Percentiles rank a stretch among this genome's conserved stretches.
phyloP scores from a whole-genome alignment of 2,113 vertebrate genomes.

The Siphamia tubifer region DNA sequence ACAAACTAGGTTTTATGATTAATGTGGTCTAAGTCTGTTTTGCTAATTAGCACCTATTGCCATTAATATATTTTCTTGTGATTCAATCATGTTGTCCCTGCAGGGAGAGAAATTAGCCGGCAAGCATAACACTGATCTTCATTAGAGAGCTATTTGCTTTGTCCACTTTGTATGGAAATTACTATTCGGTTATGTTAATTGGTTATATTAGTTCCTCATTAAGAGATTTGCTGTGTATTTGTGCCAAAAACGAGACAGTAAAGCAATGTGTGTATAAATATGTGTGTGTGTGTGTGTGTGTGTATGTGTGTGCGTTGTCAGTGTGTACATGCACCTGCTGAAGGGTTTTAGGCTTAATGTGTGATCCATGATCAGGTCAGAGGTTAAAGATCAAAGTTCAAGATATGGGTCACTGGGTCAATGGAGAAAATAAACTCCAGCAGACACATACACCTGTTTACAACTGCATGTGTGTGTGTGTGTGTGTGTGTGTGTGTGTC shows the following conservation, averaged over 20 bases:
- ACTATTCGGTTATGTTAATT: slow-evolving; percentile 30
- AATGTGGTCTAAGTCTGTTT: slow-evolving; percentile 41
- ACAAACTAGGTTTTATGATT: slow-evolving; percentile 46
- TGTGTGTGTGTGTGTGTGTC: neutral
- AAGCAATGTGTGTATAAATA: no score
- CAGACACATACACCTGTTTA: neutral
- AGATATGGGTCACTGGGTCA: no score
- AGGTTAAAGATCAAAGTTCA: neutral
- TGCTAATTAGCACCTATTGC: slow-evolving; percentile 58
- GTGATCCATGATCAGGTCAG: neutral
- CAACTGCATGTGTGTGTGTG: neutral
- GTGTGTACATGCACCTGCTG: neutral
- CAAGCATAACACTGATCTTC: slow-evolving; percentile 45
- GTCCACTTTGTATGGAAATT: slow-evolving; percentile 60
- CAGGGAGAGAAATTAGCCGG: slow-evolving; percentile 59
- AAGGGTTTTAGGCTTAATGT: neutral
- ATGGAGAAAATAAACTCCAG: no score
- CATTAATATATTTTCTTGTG: slow-evolving; percentile 53
- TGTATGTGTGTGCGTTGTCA: neutral
- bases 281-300: no score
- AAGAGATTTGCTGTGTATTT: neutral
- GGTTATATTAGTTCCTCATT: neutral
- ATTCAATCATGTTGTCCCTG: slow-evolving; percentile 66
- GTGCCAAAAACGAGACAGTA: neutral
- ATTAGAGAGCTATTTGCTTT: slow-evolving; percentile 46